Base-by-base conservation (phyloP, 2,113 vertebrate genomes). In the Clarias magur region DNA sequence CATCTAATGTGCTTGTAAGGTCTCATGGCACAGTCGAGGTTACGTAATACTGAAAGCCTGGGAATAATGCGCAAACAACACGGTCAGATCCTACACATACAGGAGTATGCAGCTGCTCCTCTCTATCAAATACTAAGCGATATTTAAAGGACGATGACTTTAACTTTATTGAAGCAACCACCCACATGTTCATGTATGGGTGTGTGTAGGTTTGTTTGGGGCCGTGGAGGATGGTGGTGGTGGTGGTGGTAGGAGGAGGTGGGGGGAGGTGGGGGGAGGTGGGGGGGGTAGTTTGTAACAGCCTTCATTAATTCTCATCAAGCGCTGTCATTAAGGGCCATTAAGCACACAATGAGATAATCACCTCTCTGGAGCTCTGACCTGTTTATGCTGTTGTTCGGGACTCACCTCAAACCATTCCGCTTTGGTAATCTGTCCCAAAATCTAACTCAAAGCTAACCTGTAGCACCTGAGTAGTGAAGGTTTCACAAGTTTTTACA, bases 311-410 rank as follows among this genome's bases (percentile, higher is more conserved):
- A 83, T 90, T 90, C 93, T 93, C 93, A 94, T 83, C 87, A 95
- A 94, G 91, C 90, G 91, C 90, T 92, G 94, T 94, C 82, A 88
- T 89, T 87, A 89, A 89, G 91, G 87, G 91, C 92, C 90, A 89
- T 95, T 95, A 95, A 91, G 89, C 93, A 92, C 90, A 89, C 91
- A 88, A 85, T 92, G 93, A 91, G 91, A 93, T 94, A 94, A 95
- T 95, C 93, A 92, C 93, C 88, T 94, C 94, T 91, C 91, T 83
- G 73, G 93, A 94, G 94, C 87, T 82, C 84, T 93, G 94, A 94
- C 93, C 93, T 87, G 92, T 90, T 94, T 93, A 91, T 88, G 87
- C 89, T 85, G 86, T 86, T 91, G 88, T 82, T 87, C 91, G 91
- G 93, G 93, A 21, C 53, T 38, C n/a, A 72, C 15, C 65, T 56